Conservation (phyloP, 2,113 vertebrate species). For the Bombycilla garrulus region DNA sequence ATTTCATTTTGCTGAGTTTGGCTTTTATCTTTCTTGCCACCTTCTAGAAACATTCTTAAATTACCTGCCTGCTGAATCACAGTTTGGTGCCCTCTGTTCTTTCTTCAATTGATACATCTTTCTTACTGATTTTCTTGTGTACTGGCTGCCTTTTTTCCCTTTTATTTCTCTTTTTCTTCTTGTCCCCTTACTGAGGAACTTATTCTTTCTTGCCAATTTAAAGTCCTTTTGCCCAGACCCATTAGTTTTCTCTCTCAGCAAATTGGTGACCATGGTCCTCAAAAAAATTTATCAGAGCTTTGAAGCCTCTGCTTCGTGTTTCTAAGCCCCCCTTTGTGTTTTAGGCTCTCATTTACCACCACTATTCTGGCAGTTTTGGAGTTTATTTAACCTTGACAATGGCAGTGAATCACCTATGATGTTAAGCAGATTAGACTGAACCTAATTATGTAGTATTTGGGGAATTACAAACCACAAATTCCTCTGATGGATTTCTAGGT, state of each 20-base stretch:
- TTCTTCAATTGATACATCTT: background rate
- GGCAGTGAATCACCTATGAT: background rate
- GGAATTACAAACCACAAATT: background rate
- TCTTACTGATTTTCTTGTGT: conserved; percentile 4
- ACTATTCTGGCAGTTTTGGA: background rate
- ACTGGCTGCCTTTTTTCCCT: background rate
- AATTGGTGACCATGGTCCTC: background rate
- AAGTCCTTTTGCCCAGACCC: background rate
- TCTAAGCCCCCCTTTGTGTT: background rate
- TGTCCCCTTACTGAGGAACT: background rate
- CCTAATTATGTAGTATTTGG: background rate
- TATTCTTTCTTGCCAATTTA: background rate
- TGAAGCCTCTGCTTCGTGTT: background rate
- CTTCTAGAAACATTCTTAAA: background rate
- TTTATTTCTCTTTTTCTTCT: background rate
- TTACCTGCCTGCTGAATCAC: conserved; percentile 11
- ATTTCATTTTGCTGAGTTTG: background rate
- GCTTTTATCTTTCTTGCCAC: background rate
- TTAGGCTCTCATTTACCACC: background rate
- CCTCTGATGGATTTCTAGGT: background rate
- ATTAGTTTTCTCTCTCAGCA: background rate
- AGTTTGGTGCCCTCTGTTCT: background rate
- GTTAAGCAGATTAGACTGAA: background rate
- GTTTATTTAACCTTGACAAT: background rate
- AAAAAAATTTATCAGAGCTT: background rate